A percentile compares a stretch with the other conserved stretches of the same genome.
Conservation (phyloP, 2,888 invertebrate species). For the Cataglyphis rosenhaueri region DNA sequence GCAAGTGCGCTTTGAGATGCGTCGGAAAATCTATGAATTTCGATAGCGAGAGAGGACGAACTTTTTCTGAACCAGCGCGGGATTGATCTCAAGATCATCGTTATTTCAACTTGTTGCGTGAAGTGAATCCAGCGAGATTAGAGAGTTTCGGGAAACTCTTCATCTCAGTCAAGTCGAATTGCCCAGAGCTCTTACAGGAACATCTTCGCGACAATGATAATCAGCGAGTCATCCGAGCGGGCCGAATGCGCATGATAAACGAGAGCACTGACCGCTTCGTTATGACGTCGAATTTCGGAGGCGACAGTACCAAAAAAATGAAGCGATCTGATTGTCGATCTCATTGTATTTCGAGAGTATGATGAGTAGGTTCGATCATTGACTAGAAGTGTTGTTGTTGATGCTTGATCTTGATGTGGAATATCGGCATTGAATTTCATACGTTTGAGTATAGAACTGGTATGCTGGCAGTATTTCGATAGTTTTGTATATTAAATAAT, state of each 20-base stretch:
- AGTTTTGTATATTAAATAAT: too few relatives aligned
- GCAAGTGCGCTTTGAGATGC: neutral
- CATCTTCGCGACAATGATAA: neutral
- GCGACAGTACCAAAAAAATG: neutral
- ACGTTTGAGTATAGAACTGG: too few relatives aligned
- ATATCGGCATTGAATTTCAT: neutral
- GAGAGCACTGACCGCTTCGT: neutral
- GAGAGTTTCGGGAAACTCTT: neutral
- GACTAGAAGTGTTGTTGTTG: neutral
- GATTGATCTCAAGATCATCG: neutral
- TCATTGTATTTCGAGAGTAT: neutral
- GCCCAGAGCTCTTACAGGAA: neutral
- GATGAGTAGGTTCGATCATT: neutral
- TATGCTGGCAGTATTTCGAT: too few relatives aligned
- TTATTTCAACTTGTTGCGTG: neutral
- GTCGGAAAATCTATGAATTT: neutral
- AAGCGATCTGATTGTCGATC: neutral
- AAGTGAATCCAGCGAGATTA: neutral
- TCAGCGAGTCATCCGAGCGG: neutral
- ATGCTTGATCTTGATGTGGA: neutral
- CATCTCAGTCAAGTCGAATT: neutral
- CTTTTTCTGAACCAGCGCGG: neutral
- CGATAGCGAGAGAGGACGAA: neutral
- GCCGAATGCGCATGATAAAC: neutral
- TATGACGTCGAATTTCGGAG: accelerated